A percentile compares a stretch with the other conserved stretches of the same genome.
phyloP scores from a whole-genome alignment of 2,797 vertebrate species.

The Erithacus rubecula region DNA sequence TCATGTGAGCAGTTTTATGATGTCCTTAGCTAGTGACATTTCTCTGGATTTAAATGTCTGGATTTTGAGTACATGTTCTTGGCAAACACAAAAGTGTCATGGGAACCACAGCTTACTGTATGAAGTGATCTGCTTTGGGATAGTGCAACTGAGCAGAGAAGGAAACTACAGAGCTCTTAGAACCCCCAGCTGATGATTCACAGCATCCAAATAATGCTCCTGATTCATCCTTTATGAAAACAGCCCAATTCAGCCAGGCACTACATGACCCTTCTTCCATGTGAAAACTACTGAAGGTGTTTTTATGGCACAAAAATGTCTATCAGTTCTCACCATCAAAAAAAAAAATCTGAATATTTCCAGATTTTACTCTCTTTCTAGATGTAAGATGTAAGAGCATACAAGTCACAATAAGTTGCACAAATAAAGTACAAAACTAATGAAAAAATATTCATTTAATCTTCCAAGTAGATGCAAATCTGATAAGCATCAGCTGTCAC shows the following conservation, averaged over 20 bases:
- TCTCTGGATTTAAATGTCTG: background rate
- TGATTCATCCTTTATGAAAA: background rate
- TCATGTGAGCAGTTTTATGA: background rate
- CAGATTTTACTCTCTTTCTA: background rate
- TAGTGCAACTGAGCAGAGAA: background rate
- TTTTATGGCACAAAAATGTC: background rate
- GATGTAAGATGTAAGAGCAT: background rate
- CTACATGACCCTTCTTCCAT: background rate
- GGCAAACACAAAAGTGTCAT: background rate
- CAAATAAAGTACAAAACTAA: background rate
- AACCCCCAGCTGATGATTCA: conserved; percentile 14
- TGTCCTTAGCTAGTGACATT: background rate
- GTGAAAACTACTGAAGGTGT: background rate
- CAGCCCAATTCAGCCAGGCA: background rate
- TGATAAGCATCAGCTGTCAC: background rate
- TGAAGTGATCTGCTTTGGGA: conserved; percentile 1
- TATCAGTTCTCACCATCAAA: background rate
- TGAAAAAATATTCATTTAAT: background rate
- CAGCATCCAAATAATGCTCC: background rate
- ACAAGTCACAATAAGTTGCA: background rate
- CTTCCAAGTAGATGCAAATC: background rate
- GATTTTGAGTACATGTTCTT: background rate
- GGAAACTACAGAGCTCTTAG: background rate
- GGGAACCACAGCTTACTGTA: background rate
- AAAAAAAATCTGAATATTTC: background rate